Base-by-base conservation (phyloP, 2,888 invertebrate genomes). In the Drosophila meridiana region DNA sequence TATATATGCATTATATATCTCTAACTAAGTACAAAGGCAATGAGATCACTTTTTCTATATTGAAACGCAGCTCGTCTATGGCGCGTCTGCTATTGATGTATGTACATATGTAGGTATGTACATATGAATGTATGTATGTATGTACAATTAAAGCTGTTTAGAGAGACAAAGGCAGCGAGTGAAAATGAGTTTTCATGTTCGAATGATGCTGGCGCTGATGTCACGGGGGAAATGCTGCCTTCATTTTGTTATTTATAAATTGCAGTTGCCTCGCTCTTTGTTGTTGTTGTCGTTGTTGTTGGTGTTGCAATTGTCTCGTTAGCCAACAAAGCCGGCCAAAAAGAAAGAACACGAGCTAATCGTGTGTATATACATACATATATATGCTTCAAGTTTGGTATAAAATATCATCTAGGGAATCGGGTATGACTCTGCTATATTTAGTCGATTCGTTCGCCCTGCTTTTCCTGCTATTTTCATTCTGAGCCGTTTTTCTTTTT, bases 221-320 rank as follows among this genome's bases (percentile, higher is more conserved):
- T 87, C 87, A 87, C 80, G 62, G 80, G 69, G 89, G 83, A 87
- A 88, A 90, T 90, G 87, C 78, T 90, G 87, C 78, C 77, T 86
- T 77, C 56, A 76, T 77, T 84, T 69, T 69, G 78, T 82, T 87
- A 86, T 90, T 90, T 88, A 73, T 87, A 88, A 74, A 82, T 65
- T 85, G 89, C 80, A 86, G 76, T 86, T 61, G 65, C 53, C 52
- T 69, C 57, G 66, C 69, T 40, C 61, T 40, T 57, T 73, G 59
- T 58, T 68, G 45, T 30, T 73, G n/a, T n/a, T 8, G n/a, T 20
- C 1, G 20, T 20, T 20, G 20, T 20, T 43, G 45, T 28, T 47
- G 58, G 47, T 59, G 38, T 13, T 69, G 75, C 61, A 62, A 61
- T 69, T 60, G 52, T 61, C 57, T 74, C 59, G 64, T 69, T 74